These are phyloP conservation scores for Centropus bengalensis DNA, from an alignment of 2,113 vertebrate genomes.

Conservation along the genomic window DNA sequence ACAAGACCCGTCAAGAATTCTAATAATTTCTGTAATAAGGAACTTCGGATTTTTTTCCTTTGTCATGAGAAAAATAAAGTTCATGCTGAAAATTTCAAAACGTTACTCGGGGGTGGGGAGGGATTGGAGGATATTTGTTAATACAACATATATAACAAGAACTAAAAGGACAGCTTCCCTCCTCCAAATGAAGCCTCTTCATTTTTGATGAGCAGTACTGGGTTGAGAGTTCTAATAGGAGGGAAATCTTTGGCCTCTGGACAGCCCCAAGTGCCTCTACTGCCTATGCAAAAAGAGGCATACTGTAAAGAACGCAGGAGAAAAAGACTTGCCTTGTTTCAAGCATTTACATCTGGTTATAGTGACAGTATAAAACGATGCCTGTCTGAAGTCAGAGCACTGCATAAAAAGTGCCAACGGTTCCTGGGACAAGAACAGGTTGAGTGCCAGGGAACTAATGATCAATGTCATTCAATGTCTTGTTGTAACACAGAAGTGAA, in stretches of 20 bases:
- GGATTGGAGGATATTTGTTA: neutral
- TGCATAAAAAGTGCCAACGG: neutral
- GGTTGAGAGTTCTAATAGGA: neutral
- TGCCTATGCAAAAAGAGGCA: neutral
- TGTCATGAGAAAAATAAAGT: neutral
- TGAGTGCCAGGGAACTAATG: neutral
- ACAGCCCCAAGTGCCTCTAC: neutral
- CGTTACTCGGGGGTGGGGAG: neutral
- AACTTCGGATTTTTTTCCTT: neutral
- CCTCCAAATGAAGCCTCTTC: neutral
- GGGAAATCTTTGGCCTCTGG: neutral
- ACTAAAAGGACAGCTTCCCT: neutral
- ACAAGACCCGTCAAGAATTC: conserved; percentile 7
- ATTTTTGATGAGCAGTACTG: neutral
- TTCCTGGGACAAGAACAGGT: neutral
- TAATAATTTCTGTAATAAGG: neutral
- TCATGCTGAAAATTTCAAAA: neutral
- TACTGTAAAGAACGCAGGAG: neutral
- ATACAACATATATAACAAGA: neutral
- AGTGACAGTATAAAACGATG: neutral
- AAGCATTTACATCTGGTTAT: neutral
- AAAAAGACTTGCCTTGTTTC: neutral
- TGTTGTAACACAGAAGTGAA: neutral
- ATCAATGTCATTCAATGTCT: neutral
- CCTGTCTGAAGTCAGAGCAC: neutral